A percentile compares a stretch with the other conserved stretches of the same genome.
phyloP scores from a whole-genome alignment of 2,797 vertebrate genomes.

The Cheracebus regulus region DNA sequence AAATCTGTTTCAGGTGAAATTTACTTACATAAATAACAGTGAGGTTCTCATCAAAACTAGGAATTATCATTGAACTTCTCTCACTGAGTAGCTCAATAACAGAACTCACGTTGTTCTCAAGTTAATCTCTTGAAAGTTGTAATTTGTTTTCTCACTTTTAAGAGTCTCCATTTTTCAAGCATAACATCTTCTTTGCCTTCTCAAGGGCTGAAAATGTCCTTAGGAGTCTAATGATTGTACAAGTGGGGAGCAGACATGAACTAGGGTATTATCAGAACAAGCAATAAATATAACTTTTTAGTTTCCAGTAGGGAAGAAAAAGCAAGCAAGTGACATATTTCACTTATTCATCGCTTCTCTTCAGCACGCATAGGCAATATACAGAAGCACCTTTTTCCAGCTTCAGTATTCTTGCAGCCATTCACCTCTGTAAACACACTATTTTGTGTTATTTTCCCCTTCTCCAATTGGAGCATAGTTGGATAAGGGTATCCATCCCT shows the following conservation, averaged over 20 bases:
- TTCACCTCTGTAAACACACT: neutral
- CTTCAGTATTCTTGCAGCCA: neutral
- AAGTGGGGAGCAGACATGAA: neutral
- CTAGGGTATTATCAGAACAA: neutral
- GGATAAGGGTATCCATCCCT: neutral
- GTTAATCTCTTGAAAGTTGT: neutral
- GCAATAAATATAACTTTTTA: neutral
- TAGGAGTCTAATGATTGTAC: neutral
- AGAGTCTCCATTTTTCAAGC: neutral
- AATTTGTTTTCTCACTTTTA: neutral
- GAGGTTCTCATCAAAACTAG: neutral
- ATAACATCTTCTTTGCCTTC: neutral
- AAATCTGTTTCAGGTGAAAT: neutral
- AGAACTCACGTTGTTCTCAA: neutral
- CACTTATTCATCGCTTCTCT: neutral
- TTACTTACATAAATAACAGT: neutral
- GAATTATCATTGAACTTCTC: neutral
- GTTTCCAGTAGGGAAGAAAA: neutral
- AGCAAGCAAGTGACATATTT: neutral
- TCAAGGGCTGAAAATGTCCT: neutral
- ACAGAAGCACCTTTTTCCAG: neutral
- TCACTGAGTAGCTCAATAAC: neutral
- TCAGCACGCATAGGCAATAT: neutral
- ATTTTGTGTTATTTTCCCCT: neutral
- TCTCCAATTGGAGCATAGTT: neutral